A percentile compares a stretch with the other conserved stretches of the same genome.
These are phyloP conservation scores for Lepidostoma basale DNA, from an alignment of 1,140 invertebrate genomes.

Conservation along the genomic window DNA sequence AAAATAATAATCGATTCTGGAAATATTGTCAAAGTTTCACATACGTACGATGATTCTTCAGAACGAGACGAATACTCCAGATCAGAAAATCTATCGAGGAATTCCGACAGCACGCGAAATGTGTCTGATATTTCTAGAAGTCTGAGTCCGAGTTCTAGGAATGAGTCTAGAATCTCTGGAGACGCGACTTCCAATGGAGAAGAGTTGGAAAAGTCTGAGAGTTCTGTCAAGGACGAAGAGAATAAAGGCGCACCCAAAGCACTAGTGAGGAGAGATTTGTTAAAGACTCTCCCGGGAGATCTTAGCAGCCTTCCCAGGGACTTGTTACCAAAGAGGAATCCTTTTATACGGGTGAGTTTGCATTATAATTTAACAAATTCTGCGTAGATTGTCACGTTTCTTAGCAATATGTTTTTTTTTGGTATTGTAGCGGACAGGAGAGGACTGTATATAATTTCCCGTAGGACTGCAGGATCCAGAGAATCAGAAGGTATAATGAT, in stretches of 20 bases:
- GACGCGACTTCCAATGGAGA: background rate
- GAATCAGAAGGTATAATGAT: too few relatives aligned
- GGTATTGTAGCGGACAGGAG: background rate
- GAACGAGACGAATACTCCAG: background rate
- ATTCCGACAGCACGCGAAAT: slow-evolving; percentile 4
- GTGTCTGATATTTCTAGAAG: slow-evolving; percentile 1
- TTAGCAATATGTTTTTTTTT: slow-evolving; percentile 1
- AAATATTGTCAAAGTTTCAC: slow-evolving; percentile 2
- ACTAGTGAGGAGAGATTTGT: slow-evolving; percentile 8
- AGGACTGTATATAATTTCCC: too few relatives aligned
- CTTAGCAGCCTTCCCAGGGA: slow-evolving; percentile 39
- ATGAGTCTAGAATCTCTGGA: slow-evolving; percentile 20
- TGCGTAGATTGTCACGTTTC: too few relatives aligned
- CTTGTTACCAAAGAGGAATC: slow-evolving; percentile 42
- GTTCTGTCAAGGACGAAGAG: background rate
- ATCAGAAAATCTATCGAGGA: background rate
- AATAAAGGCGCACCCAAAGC: background rate
- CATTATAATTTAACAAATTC: background rate
- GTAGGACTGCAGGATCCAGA: too few relatives aligned
- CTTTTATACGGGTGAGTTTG: slow-evolving; percentile 44
- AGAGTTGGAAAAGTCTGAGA: background rate
- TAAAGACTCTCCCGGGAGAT: slow-evolving; percentile 30
- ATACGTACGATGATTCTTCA: slow-evolving; percentile 7
- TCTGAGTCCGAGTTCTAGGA: slow-evolving; percentile 17
- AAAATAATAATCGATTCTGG: background rate